Percentiles rank a stretch among this genome's conserved stretches.
Evolutionary conservation across 2,113 vertebrate species (phyloP).

Genomic region (Malurus melanocephalus): DNA sequence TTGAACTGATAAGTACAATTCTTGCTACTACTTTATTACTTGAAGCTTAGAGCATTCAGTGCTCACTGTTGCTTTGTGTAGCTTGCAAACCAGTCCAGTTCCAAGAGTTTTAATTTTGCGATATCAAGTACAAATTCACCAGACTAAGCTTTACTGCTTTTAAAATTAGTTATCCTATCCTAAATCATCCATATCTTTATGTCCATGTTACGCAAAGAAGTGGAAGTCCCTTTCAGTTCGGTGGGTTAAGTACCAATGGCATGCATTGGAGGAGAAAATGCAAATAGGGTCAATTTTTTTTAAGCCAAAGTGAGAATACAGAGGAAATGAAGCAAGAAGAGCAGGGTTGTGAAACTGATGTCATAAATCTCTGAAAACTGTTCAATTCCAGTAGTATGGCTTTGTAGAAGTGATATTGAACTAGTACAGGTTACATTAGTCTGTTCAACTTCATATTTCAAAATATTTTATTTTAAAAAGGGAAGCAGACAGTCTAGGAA

Average conservation of each 20-base stretch:
- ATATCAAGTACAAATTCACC: background rate
- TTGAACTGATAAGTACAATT: background rate
- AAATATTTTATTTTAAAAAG: constrained; percentile 8
- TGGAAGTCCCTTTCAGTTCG: background rate
- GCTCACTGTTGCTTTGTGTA: background rate
- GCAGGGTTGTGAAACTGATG: background rate
- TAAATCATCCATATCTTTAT: background rate
- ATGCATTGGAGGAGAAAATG: background rate
- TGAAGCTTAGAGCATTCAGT: background rate
- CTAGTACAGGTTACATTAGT: background rate
- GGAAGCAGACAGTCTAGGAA: background rate
- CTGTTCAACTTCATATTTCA: background rate
- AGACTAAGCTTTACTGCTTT: background rate
- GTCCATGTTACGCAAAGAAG: background rate
- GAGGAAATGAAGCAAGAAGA: background rate
- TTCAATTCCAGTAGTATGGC: background rate
- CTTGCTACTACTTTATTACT: background rate
- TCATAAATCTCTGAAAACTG: background rate
- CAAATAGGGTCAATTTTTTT: background rate
- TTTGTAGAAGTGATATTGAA: background rate
- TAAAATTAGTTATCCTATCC: background rate
- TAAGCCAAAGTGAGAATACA: background rate
- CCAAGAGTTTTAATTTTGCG: background rate
- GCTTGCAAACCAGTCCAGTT: background rate
- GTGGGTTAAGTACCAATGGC: background rate